Evolutionary conservation across 2,113 vertebrate genomes (phyloP).

Genomic region (Meles meles): DNA sequence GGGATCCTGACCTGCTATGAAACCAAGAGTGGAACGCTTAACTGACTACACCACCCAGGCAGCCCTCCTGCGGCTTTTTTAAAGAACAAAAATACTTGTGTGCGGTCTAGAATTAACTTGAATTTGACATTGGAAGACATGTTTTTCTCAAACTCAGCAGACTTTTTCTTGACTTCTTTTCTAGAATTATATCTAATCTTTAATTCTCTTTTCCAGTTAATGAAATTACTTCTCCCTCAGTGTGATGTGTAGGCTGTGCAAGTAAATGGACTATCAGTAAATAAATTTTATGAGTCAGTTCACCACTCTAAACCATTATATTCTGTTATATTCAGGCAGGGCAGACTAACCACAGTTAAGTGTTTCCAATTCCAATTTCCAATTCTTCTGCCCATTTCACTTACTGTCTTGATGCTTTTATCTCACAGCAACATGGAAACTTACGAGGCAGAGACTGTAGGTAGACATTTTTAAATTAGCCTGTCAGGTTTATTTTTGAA

Average conservation of each 20-base stretch:
- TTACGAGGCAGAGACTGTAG: not conserved
- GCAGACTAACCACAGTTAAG: not conserved
- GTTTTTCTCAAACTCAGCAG: not conserved
- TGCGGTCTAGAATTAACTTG: not conserved
- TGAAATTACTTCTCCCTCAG: not conserved
- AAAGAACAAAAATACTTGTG: not conserved
- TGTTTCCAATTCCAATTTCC: not conserved
- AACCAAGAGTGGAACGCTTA: not conserved
- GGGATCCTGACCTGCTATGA: not conserved
- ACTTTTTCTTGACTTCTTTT: not conserved
- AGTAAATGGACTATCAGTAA: not conserved
- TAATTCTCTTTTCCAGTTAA: not conserved
- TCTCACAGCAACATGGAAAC: constrained; percentile 60
- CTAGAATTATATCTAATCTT: constrained; percentile 22
- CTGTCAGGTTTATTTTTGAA: not conserved
- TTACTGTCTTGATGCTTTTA: not conserved
- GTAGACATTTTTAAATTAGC: not conserved
- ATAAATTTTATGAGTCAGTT: not conserved
- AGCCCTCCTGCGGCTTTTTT: not conserved
- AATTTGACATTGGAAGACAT: not conserved
- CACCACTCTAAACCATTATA: not conserved
- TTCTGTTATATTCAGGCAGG: not conserved
- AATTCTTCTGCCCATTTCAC: constrained; percentile 22
- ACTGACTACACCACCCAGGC: not conserved
- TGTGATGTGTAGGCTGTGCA: not conserved